Evolutionary conservation across 2,113 vertebrate species (phyloP), one percentile per base, ranked within the genome.

Genomic region (Chascanopsetta lugubris): DNA sequence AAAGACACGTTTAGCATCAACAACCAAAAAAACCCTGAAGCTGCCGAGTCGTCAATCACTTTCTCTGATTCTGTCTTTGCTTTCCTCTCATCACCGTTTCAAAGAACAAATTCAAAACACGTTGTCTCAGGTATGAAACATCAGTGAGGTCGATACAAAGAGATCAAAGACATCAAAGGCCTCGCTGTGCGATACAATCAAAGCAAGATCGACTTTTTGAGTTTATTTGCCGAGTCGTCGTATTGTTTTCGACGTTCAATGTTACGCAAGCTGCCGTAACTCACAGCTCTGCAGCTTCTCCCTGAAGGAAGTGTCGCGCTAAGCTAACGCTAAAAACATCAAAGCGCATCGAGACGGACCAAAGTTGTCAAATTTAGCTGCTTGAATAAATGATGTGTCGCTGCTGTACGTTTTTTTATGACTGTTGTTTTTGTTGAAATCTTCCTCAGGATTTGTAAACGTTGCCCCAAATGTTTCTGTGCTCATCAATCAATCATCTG

Each of bases 391-490:
- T 29, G 29, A 30, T 21, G 9, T 9, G 6, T 2, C 32, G n/a
- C 20, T 42, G 17, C 38, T 18, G 10, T 42, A 7, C 8, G 38
- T 7, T 40, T 40, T 30, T 30, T 30, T 30, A 8, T 30, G 4
- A 8, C 8, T 30, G 29, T 30, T 30, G 12, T 20, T 45, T 57
- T 21, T 49, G 10, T 18, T n/a, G n/a, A n/a, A n/a, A n/a, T n/a
- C n/a, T n/a, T n/a, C n/a, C n/a, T 15, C 6, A 18, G 12, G 7
- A 38, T 38, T 24, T 46, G 4, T 40, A 25, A 58, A 38, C 3
- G 57, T 76, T 67, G 61, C 58, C 69, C 65, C 50, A 61, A 66
- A 79, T 22, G 77, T 79, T 70, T 48, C 75, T 81, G 63, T 12
- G 12, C 18, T 54, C 21, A 24, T 81, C 54, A 58, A n/a, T n/a